A percentile compares a stretch with the other conserved stretches of the same genome.
Evolutionary conservation across 2,888 invertebrate genomes (phyloP).

Genomic region (Cataglyphis rosenhaueri): DNA sequence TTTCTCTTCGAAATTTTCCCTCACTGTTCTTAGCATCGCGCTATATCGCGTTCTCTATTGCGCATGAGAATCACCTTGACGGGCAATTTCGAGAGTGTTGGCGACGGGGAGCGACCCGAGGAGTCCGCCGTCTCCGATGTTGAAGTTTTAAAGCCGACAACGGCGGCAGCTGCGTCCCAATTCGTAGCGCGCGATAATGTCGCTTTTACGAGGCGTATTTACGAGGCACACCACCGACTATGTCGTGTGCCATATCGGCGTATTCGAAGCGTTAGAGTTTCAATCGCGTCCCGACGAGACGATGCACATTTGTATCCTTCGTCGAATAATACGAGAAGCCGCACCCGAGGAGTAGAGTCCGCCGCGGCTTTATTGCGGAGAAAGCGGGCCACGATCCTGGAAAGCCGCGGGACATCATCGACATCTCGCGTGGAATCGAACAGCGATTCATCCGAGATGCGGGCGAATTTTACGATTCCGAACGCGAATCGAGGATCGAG

Average conservation of each 20-base stretch:
- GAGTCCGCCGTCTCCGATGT: background rate
- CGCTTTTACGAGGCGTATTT: conserved; percentile 57
- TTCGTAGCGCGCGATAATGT: conserved; percentile 38
- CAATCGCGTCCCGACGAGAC: conserved; percentile 31
- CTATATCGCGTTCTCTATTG: background rate
- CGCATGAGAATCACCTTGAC: conserved; percentile 22
- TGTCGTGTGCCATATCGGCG: conserved; percentile 2
- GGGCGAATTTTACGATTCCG: conserved; percentile 31
- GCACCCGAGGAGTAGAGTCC: background rate
- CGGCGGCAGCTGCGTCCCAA: conserved; percentile 60
- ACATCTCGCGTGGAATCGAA: conserved; percentile 23
- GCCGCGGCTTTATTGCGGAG: conserved; percentile 13
- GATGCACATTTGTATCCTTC: conserved; percentile 26
- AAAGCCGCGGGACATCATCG: conserved; percentile 16
- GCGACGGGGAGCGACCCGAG: conserved; percentile 11
- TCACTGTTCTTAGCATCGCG: background rate
- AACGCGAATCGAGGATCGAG: background rate
- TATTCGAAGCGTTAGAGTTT: conserved; percentile 41
- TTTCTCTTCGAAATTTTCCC: conserved; percentile 1
- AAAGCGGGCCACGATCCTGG: conserved; percentile 26
- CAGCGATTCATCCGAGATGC: conserved; percentile 20
- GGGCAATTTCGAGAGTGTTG: conserved; percentile 24
- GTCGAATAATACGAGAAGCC: conserved; percentile 5
- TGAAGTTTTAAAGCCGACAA: conserved; percentile 44
- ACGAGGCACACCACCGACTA: conserved; percentile 30